Base-by-base conservation (phyloP, 2,888 invertebrate genomes). In the Sinopyrophorus schimmeli region DNA sequence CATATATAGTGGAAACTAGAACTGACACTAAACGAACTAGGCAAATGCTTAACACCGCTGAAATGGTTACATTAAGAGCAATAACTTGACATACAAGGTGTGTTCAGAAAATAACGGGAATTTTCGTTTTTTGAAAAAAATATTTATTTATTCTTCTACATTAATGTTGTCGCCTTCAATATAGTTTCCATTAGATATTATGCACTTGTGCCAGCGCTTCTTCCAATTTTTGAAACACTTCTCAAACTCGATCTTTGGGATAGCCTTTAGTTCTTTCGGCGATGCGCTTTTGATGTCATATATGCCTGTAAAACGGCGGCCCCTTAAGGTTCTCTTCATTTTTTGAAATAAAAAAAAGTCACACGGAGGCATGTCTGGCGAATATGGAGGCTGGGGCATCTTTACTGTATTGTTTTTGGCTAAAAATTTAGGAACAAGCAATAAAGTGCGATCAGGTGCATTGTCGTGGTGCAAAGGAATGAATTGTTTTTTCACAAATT, bases 171-270 rank as follows among this genome's bases (percentile, higher is more conserved):
- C 37, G 20, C 50, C 43, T 54, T 48, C 43, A 48, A 54, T 52
- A 27, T 52, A 48, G 23, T 35, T 34, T 35, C 52, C 53, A 28
- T 47, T 34, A 39, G 52, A 57, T 59, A 57, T n/a, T 50, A 59
- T 58, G 43, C 55, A 58, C 52, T 53, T 57, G 18, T 55, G 35
- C 59, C 55, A 60, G 27, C 51, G 55, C 38, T 59, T 56, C 52
- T 62, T 61, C 61, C 56, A 60, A 49, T 60, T 43, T 26, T 57
- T 38, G 40, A 60, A 63, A 47, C 53, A 60, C 9, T 54, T 62
- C 31, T 52, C 26, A 52, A 46, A 65, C 14, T 11, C 57, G 18
- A 10, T 23, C 57, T 61, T 59, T 54, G 30, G 47, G 37, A 59
- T 57, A 28, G 40, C 48, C 39, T 54, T 58, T 9, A 60, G 57